Conservation (phyloP, 2,888 invertebrate genomes). For the Palloptera scutellata region DNA sequence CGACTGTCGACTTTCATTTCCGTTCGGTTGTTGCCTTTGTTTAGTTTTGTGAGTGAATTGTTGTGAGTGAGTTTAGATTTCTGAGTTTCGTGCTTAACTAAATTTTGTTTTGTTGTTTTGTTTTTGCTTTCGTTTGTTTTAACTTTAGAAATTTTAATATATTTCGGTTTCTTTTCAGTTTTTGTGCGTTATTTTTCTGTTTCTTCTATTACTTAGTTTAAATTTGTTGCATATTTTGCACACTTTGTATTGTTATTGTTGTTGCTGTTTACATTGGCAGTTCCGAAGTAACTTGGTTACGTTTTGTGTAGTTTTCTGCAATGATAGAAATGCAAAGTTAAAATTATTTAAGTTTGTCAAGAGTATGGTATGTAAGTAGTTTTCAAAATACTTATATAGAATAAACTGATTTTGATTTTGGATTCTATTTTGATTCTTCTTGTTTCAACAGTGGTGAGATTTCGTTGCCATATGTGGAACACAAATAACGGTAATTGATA, state of each 20-base stretch:
- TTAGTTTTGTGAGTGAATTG: conserved; percentile 14
- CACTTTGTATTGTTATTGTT: conserved; percentile 14
- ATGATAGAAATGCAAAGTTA: too few relatives aligned
- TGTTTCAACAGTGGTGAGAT: too few relatives aligned
- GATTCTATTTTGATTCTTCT: too few relatives aligned
- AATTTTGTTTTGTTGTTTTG: not conserved
- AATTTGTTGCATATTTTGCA: not conserved
- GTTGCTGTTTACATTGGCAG: conserved; percentile 32
- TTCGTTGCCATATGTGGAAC: too few relatives aligned
- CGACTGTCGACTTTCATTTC: conserved; percentile 15
- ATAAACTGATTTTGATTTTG: too few relatives aligned
- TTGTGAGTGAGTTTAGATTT: not conserved
- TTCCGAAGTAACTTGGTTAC: too few relatives aligned
- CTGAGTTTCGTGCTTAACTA: conserved; percentile 3
- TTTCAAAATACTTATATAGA: too few relatives aligned
- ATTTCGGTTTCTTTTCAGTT: not conserved
- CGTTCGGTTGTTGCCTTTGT: not conserved
- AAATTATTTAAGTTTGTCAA: too few relatives aligned
- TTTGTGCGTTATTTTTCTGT: too few relatives aligned
- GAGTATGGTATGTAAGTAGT: too few relatives aligned
- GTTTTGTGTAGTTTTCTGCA: too few relatives aligned
- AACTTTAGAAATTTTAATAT: conserved; percentile 24
- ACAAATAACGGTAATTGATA: too few relatives aligned
- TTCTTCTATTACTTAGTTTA: not conserved
- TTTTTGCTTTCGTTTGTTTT: conserved; percentile 19